Percentiles rank a stretch among this genome's conserved stretches.
Conservation (phyloP, 1,140 invertebrate species). For the Leptinotarsa defecta region DNA sequence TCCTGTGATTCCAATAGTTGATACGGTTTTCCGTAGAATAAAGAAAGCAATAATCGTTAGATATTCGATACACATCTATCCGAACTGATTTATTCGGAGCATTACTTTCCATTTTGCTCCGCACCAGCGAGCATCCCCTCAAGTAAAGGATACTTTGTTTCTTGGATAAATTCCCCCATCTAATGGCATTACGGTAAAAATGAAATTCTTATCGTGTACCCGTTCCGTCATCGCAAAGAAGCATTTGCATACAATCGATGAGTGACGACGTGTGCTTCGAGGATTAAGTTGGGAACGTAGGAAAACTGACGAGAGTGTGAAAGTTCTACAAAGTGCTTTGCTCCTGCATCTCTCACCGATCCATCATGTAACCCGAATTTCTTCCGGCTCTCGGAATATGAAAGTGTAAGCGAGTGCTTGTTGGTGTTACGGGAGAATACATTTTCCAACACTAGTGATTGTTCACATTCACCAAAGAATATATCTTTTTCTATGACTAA, state of each 20-base stretch:
- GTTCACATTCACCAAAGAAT: too few relatives aligned
- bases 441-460: too few relatives aligned
- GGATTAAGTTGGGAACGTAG: constrained; percentile 35
- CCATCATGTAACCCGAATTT: constrained; percentile 28
- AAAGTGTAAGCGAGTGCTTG: too few relatives aligned
- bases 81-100: not conserved
- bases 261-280: constrained; percentile 39
- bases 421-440: too few relatives aligned
- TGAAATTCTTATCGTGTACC: constrained; percentile 16
- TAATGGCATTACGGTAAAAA: constrained; percentile 13
- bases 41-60: not conserved
- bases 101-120: not conserved
- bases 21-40: too few relatives aligned
- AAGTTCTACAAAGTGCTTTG: constrained; percentile 38
- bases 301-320: constrained; percentile 35
- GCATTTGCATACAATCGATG: constrained; percentile 43
- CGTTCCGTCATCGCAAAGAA: constrained; percentile 13
- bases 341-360: constrained; percentile 23
- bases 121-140: not conserved
- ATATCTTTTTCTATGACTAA: too few relatives aligned
- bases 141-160: constrained; percentile 8
- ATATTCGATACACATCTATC: not conserved
- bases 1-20: too few relatives aligned
- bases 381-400: not conserved
- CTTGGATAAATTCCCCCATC: constrained; percentile 1